These are phyloP conservation scores for Rhinolophus sinicus DNA, from an alignment of 2,113 vertebrate species.

Conservation along the genomic window DNA sequence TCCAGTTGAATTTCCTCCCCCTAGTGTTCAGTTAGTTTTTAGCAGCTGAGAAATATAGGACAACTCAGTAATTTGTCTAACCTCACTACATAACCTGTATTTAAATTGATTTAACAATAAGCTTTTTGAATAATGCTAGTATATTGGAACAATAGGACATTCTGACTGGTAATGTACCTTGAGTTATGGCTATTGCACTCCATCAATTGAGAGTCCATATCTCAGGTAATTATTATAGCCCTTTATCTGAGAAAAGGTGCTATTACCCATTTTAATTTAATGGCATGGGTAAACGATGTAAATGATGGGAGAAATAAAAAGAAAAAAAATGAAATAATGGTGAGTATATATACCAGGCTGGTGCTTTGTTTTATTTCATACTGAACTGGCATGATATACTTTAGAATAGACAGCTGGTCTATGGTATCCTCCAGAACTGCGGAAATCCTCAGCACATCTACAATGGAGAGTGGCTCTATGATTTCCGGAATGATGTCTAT, in stretches of 20 bases:
- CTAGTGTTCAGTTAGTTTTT: conserved; percentile 14
- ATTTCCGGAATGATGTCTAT: conserved; percentile 43
- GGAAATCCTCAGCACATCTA: conserved; percentile 84
- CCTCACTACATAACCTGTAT: background rate
- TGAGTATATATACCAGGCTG: conserved; percentile 70
- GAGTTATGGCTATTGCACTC: background rate
- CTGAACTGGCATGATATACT: conserved; percentile 83
- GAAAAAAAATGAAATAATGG: background rate
- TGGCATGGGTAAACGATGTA: background rate
- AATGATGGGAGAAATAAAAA: conserved; percentile 26
- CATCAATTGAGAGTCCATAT: background rate
- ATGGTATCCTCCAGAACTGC: conserved; percentile 86
- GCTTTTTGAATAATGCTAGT: background rate
- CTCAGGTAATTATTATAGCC: background rate
- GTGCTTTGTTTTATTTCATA: conserved; percentile 52
- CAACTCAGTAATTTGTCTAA: background rate
- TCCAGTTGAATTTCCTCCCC: background rate
- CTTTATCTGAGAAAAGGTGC: background rate
- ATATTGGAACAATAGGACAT: background rate
- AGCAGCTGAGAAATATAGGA: background rate
- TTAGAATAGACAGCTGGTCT: conserved; percentile 89
- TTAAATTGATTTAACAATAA: background rate
- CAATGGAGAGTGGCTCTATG: conserved; percentile 70
- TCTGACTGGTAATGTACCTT: background rate
- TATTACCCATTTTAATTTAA: background rate